Conservation (phyloP, 2,888 invertebrate genomes). For the Eudasyphora cyanicolor region DNA sequence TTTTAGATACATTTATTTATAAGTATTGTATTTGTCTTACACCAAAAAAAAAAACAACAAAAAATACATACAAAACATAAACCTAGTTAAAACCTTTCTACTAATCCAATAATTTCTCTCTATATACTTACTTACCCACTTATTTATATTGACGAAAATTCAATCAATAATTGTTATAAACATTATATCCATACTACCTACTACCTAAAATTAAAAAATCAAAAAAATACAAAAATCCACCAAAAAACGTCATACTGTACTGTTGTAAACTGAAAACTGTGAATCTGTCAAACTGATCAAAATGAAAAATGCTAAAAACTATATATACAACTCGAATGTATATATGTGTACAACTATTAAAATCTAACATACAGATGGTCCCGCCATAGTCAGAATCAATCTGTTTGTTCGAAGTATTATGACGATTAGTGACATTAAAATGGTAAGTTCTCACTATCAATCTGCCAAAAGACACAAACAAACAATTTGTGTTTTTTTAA, state of each 20-base stretch:
- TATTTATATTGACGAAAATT: slow-evolving; percentile 19
- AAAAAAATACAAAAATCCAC: slow-evolving; percentile 22
- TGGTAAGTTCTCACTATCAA: slow-evolving; percentile 89
- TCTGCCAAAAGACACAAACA: slow-evolving; percentile 54
- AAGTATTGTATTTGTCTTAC: background rate
- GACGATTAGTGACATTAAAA: slow-evolving; percentile 99
- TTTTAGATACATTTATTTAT: slow-evolving; percentile 22
- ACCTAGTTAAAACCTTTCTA: slow-evolving; percentile 32
- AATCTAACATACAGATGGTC: slow-evolving; percentile 87
- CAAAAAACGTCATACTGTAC: slow-evolving; percentile 32
- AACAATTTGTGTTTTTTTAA: slow-evolving; percentile 35
- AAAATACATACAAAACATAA: background rate
- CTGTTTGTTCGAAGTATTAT: slow-evolving; percentile 98
- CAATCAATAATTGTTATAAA: slow-evolving; percentile 17
- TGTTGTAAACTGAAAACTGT: slow-evolving; percentile 23
- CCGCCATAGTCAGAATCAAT: slow-evolving; percentile 98
- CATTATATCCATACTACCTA: slow-evolving; percentile 29
- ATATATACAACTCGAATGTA: slow-evolving; percentile 60
- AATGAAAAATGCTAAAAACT: slow-evolving; percentile 50
- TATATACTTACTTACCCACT: slow-evolving; percentile 18
- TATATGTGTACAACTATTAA: slow-evolving; percentile 36
- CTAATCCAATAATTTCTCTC: slow-evolving; percentile 33
- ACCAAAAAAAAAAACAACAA: background rate
- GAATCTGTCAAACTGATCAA: slow-evolving; percentile 42
- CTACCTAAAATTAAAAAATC: slow-evolving; percentile 12